Evolutionary conservation across 1,140 invertebrate genomes (phyloP).

Genomic region (Tetranychus urticae): DNA sequence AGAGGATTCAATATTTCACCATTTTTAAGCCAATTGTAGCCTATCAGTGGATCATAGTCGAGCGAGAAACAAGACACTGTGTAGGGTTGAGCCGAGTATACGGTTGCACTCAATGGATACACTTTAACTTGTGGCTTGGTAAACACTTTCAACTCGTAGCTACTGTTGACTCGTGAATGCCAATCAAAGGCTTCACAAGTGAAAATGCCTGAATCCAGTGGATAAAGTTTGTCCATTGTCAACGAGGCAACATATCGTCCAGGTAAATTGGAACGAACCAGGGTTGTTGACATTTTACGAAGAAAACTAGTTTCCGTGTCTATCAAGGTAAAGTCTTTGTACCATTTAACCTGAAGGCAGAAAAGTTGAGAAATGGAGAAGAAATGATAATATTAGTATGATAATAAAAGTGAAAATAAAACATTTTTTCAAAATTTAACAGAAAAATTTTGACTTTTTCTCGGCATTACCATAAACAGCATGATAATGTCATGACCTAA

Average conservation of each 20-base stretch:
- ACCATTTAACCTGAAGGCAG: background rate
- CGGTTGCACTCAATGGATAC: background rate
- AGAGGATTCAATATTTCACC: constrained; percentile 10
- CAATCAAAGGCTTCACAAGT: constrained; percentile 13
- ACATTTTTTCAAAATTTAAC: background rate
- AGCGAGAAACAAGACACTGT: background rate
- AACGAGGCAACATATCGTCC: background rate
- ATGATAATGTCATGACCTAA: too few relatives aligned
- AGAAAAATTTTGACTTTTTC: too few relatives aligned
- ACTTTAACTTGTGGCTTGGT: constrained; percentile 6
- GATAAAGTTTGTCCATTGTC: background rate
- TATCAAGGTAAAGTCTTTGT: background rate
- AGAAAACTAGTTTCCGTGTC: too few relatives aligned
- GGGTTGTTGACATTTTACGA: too few relatives aligned
- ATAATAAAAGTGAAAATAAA: background rate
- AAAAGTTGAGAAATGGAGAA: background rate
- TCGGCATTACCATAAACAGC: too few relatives aligned
- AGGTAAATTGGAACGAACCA: background rate
- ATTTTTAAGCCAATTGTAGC: constrained; percentile 14
- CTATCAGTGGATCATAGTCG: constrained; percentile 2
- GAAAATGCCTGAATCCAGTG: constrained; percentile 8
- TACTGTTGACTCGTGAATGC: background rate
- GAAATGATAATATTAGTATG: too few relatives aligned
- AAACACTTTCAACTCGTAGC: background rate
- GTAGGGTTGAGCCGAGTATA: background rate